Percentiles rank a stretch among this genome's conserved stretches.
Conservation (phyloP, 2,113 vertebrate genomes). For the Piliocolobus tephrosceles region DNA sequence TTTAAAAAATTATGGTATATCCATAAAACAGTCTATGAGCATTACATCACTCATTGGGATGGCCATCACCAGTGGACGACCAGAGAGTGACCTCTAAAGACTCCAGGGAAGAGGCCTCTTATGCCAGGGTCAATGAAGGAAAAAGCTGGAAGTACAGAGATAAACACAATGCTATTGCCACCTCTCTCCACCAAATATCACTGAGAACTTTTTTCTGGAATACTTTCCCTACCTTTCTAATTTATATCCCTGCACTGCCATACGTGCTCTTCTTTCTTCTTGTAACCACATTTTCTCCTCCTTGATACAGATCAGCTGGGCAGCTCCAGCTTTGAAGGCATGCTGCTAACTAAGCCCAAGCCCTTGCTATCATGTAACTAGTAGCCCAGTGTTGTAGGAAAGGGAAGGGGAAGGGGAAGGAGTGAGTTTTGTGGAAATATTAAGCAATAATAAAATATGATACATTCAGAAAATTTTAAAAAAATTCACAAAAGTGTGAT, state of each 20-base stretch:
- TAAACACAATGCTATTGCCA: rapidly evolving
- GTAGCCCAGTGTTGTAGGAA: not conserved
- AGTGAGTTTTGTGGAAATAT: not conserved
- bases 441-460: not conserved
- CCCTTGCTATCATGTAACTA: not conserved
- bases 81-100: not conserved
- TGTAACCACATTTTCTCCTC: not conserved
- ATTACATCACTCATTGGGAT: not conserved
- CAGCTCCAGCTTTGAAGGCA: no score
- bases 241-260: not conserved
- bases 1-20: not conserved
- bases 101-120: no score
- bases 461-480: not conserved
- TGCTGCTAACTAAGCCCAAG: not conserved
- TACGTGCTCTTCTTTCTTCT: no score
- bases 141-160: not conserved
- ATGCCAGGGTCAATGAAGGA: not conserved
- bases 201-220: not conserved
- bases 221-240: not conserved
- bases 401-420: no score
- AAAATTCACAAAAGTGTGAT: not conserved
- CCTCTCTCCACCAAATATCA: not conserved
- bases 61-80: no score
- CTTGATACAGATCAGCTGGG: not conserved
- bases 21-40: not conserved